Conservation (phyloP, 1,140 invertebrate species). For the Bombus confusus region DNA sequence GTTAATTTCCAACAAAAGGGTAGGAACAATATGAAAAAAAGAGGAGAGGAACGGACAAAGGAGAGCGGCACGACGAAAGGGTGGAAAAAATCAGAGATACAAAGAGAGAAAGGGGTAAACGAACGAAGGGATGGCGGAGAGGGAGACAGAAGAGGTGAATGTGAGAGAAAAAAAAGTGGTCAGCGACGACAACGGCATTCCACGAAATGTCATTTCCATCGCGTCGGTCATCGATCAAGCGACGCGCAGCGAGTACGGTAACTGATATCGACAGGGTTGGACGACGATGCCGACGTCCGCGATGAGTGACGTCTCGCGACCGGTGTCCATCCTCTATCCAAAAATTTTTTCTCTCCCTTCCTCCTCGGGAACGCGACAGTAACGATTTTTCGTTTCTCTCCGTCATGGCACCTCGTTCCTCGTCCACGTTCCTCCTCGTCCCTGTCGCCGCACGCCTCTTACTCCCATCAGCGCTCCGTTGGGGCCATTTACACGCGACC, state of each 20-base stretch:
- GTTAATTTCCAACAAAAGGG: neutral
- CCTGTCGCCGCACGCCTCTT: neutral
- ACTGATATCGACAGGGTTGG: conserved; percentile 69
- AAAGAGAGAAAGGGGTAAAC: neutral
- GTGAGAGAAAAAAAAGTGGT: conserved; percentile 12
- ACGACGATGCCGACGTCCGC: conserved; percentile 55
- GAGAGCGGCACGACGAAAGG: neutral
- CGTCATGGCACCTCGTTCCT: neutral
- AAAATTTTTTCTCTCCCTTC: conserved; percentile 22
- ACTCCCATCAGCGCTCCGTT: neutral
- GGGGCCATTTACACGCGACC: conserved; percentile 42
- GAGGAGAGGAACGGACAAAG: neutral
- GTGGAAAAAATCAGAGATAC: neutral
- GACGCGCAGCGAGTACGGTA: conserved; percentile 58
- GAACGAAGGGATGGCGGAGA: too few relatives aligned
- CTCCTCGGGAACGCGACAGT: conserved; percentile 17
- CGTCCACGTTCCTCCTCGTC: neutral
- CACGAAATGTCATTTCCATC: conserved; percentile 68
- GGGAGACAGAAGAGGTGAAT: neutral
- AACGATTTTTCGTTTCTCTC: conserved; percentile 55
- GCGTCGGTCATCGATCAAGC: conserved; percentile 68
- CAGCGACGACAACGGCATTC: conserved; percentile 61
- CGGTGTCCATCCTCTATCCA: conserved; percentile 52
- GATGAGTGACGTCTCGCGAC: conserved; percentile 57
- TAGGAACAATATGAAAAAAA: neutral